Evolutionary conservation across 53 echinoderm and acorn worm species (phyloP), one percentile per base, ranked within the genome.

Genomic region (Stichopus horrens): DNA sequence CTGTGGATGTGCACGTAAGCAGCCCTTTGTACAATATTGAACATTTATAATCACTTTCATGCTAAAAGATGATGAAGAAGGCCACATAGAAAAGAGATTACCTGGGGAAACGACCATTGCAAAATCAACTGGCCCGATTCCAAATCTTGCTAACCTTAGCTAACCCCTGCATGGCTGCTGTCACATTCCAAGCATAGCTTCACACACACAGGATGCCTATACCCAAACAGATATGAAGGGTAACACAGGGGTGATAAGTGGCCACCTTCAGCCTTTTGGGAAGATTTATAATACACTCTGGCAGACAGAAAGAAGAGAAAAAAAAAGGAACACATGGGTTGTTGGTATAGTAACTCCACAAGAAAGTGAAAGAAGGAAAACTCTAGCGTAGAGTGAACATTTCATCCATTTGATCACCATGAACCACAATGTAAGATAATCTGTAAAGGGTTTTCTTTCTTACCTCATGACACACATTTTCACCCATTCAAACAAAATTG

Each of bases 101-200:
- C 19, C 71, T 71, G 71, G 18, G 71, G 7, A 13, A 71, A 13
- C 14, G 19, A n/a, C 71, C 19, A 19, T 71, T 7, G 71, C 71
- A 71, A 67, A 67, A 85, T 67, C 63, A 67, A 85, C 85, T 85
- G 85, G 85, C 85, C 85, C 85, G 23, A 85, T 67, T 85, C 85
- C 85, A 85, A 85, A 21, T 85, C 18, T 37, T 22, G 5, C 85
- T 85, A 85, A 85, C 85, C 85, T 85, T 85, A 85, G 58, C 85
- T 85, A 85, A 85, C 85, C 85, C 85, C 85, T 52, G 65, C 85
- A 85, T 54, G 59, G 60, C 23, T 52, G 65, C 52, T 14, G 52
- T 85, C 53, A 85, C 85, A 85, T 85, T 85, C 85, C 85, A 58
- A 16, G 66, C 85, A 85, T 85, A 85, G 66, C 85, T 85, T 65